Percentiles rank a stretch among this genome's conserved stretches.
These are phyloP conservation scores for Xanthorhoe designata DNA, from an alignment of 2,888 invertebrate species.

Conservation along the genomic window DNA sequence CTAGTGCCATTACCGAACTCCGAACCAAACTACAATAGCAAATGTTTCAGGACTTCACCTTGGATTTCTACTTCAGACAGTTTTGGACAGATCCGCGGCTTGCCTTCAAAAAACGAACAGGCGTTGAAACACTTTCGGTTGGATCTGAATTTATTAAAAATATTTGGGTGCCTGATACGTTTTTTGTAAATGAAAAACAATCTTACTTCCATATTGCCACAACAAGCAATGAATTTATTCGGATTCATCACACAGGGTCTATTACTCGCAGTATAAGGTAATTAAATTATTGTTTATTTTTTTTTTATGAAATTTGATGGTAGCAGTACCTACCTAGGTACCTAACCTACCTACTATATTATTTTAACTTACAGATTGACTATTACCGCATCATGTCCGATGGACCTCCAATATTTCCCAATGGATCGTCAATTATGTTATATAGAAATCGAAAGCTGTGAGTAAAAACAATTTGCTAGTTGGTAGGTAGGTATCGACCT, in stretches of 20 bases:
- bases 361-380: slow-evolving; percentile 88
- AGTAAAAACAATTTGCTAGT: slow-evolving; percentile 79
- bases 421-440: slow-evolving; percentile 98
- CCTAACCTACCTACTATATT: slow-evolving; percentile 3
- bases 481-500: background rate
- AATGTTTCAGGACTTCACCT: slow-evolving; percentile 93
- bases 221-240: slow-evolving; percentile 99
- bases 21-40: slow-evolving; percentile 40
- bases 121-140: slow-evolving; percentile 95
- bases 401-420: slow-evolving; percentile 98
- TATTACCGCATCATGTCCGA: slow-evolving; percentile 97
- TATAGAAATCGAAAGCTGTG: slow-evolving; percentile 98
- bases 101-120: slow-evolving; percentile 94
- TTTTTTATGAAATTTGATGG: too few species aligned
- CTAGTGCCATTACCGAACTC: slow-evolving; percentile 34
- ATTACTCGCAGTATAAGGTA: slow-evolving; percentile 98
- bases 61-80: slow-evolving; percentile 99
- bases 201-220: slow-evolving; percentile 99
- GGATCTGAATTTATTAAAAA: slow-evolving; percentile 98
- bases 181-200: slow-evolving; percentile 99
- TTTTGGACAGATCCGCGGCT: slow-evolving; percentile 98
- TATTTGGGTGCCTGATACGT: slow-evolving; percentile 99
- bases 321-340: too few species aligned
- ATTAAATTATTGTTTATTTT: slow-evolving; percentile 56
- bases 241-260: slow-evolving; percentile 97